Evolutionary conservation across 2,888 invertebrate species (phyloP), one percentile per base, ranked within the genome.

Genomic region (Erannis defoliaria): DNA sequence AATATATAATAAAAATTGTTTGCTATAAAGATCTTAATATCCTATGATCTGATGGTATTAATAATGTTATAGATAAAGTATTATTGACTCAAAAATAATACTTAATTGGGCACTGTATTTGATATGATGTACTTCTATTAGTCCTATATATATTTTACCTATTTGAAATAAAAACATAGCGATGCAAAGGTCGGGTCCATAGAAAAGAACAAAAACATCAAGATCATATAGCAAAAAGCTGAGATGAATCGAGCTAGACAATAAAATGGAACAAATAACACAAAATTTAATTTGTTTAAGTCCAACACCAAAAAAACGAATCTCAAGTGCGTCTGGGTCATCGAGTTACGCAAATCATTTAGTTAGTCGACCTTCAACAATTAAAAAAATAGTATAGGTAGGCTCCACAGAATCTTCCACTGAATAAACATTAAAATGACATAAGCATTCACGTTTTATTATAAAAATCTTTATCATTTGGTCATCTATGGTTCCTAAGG

Each of bases 321-420:
- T 56, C 40, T 61, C 61, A 68, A 63, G 63, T 68, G 50, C 63
- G 68, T 64, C 65, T 68, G 61, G 63, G 68, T 65, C 65, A 61
- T 61, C 37, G 33, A 19, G 48, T 66, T 65, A 64, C 62, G 45
- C 65, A 64, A 66, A 48, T 45, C 58, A 37, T 62, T 56, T 49
- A n/a, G 40, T 40, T 42, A 16, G 57, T 29, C 49, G 37, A 64
- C 66, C 64, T 64, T 64, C 57, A 54, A 45, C 43, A 19, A 35
- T 48, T 54, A 14, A 57, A 50, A 50, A n/a, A 40, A 38, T 49
- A 48, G 43, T 54, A 49, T 54, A 62, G 16, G 23, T 57, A 53
- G 31, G 42, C 35, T 53, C 37, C 29, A 56, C 53, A 51, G 12
- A 48, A 54, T 45, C 55, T 35, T 43, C 43, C 21, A 53, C 46